phyloP scores from a whole-genome alignment of 2,888 invertebrate genomes.

The Carpatolechia fugitivella region DNA sequence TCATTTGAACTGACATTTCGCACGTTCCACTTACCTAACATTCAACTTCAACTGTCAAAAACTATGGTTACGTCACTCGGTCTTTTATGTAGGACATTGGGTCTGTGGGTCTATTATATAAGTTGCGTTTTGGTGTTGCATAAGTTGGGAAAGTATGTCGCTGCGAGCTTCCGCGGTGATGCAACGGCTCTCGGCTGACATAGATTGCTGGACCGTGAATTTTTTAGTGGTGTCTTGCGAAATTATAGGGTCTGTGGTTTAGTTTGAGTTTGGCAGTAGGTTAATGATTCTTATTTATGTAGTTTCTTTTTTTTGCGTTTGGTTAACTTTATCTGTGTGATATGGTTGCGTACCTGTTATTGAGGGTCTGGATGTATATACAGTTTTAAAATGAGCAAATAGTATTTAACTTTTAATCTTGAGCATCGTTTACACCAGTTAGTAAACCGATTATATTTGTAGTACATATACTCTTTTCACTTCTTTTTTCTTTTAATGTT shows the following conservation, averaged over 20 bases:
- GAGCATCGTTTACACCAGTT: no score
- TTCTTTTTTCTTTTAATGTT: no score
- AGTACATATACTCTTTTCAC: no score
- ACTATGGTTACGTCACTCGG: conserved; percentile 60
- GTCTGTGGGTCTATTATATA: conserved; percentile 68
- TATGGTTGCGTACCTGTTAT: not conserved
- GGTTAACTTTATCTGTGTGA: not conserved
- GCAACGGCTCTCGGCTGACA: conserved; percentile 56
- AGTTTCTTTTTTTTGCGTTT: no score
- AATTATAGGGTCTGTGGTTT: conserved; percentile 4
- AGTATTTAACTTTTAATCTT: no score
- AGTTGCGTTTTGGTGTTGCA: conserved; percentile 54
- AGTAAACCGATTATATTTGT: no score
- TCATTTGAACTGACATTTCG: conserved; percentile 53
- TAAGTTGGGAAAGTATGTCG: conserved; percentile 73
- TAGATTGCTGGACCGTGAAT: conserved; percentile 49
- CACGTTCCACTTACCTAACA: conserved; percentile 72
- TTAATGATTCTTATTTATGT: not conserved
- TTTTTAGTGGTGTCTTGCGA: conserved; percentile 16
- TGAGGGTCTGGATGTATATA: no score
- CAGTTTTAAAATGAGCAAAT: no score
- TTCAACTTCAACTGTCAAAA: conserved; percentile 64
- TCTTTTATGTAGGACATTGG: conserved; percentile 60
- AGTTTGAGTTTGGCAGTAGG: not conserved
- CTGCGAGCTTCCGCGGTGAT: conserved; percentile 61